phyloP scores from a whole-genome alignment of 2,797 vertebrate species.

The Pseudotriccus pelzelni region DNA sequence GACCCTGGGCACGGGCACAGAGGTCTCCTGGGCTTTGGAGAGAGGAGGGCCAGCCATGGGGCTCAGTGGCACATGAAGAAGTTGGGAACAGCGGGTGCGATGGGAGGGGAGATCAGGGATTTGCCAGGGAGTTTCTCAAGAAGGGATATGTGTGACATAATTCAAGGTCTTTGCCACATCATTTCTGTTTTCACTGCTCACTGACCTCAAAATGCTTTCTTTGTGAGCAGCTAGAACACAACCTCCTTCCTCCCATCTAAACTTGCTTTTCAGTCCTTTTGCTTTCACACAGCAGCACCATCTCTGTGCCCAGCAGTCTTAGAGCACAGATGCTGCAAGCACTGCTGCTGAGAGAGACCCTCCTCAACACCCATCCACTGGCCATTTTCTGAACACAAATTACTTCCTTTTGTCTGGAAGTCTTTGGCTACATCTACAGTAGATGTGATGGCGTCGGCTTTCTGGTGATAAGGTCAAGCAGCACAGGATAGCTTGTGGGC shows the following conservation, averaged over 20 bases:
- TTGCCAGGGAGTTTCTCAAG: neutral
- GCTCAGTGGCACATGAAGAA: neutral
- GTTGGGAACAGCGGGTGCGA: accelerated
- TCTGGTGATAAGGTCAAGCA: neutral
- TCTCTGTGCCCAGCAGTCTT: neutral
- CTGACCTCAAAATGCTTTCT: neutral
- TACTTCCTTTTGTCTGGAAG: neutral
- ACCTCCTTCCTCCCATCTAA: neutral
- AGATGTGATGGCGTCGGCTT: neutral
- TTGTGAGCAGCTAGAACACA: neutral
- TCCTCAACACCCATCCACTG: accelerated
- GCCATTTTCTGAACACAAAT: neutral
- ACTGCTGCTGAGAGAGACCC: neutral
- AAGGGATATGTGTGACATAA: neutral
- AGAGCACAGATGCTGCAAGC: neutral
- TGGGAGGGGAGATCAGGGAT: accelerated
- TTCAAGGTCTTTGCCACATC: neutral
- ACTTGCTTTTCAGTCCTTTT: neutral
- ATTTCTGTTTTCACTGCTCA: neutral
- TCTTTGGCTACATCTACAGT: neutral
- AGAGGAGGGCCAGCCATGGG: accelerated
- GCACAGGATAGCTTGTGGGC: neutral
- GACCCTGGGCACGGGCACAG: neutral
- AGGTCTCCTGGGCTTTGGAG: neutral
- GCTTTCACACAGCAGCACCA: accelerated